These are phyloP conservation scores for Neomonachus schauinslandi DNA, from an alignment of 2,113 vertebrate species.

Conservation along the genomic window DNA sequence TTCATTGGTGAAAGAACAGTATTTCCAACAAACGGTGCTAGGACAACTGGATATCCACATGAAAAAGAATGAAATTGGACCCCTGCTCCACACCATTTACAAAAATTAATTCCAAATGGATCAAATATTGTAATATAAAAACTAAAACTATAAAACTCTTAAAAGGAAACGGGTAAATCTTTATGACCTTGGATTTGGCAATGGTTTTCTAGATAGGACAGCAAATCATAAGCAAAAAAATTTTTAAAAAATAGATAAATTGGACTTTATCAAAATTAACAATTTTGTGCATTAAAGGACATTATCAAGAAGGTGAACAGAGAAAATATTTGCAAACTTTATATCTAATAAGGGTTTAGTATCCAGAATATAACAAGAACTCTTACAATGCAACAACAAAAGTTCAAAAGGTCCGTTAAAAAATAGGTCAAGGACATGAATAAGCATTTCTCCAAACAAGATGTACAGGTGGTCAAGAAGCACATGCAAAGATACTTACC, in stretches of 20 bases:
- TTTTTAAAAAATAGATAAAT: not conserved
- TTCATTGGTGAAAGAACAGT: not conserved
- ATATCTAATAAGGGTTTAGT: not conserved
- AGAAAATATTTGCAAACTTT: not conserved
- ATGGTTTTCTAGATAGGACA: not conserved
- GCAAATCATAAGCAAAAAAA: not conserved
- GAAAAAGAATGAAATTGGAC: not conserved
- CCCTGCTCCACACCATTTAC: not conserved
- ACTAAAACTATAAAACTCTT: not conserved
- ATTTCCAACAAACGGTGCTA: not conserved
- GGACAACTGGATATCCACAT: not conserved
- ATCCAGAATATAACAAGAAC: not conserved
- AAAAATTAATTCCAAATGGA: not conserved
- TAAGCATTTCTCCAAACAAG: not conserved
- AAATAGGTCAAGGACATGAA: not conserved
- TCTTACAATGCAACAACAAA: not conserved
- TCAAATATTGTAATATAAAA: not conserved
- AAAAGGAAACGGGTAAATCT: not conserved
- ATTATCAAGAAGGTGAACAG: not conserved
- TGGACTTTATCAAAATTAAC: not conserved
- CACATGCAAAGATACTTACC: not conserved
- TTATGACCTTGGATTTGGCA: not conserved
- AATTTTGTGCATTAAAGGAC: not conserved
- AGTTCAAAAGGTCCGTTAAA: not conserved
- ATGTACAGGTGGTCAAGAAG: not conserved